Conservation (phyloP, 2,888 invertebrate genomes). For the Leucophenga montana region DNA sequence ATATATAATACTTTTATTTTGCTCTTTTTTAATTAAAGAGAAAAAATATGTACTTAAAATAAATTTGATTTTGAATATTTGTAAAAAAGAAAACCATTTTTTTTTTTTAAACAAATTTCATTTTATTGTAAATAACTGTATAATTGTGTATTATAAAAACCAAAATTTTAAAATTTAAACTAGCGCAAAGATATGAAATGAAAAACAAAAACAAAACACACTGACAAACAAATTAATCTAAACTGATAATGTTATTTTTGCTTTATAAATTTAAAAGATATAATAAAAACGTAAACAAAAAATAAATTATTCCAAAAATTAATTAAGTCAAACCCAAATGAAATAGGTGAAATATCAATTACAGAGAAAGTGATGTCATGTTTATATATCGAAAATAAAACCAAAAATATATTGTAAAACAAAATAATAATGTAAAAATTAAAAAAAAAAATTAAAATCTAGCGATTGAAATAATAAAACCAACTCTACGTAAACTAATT, state of each 20-base stretch:
- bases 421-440: constrained; percentile 63
- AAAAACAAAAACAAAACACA: constrained; percentile 36
- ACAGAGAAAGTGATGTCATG: constrained; percentile 69
- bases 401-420: constrained; percentile 49
- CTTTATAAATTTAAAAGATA: constrained; percentile 62
- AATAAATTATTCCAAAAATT: constrained; percentile 41
- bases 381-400: constrained; percentile 56
- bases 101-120: constrained; percentile 32
- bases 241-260: constrained; percentile 65
- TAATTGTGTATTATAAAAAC: constrained; percentile 65
- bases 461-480: constrained; percentile 41
- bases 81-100: constrained; percentile 33
- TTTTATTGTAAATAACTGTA: constrained; percentile 64
- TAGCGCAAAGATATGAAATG: constrained; percentile 22
- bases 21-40: constrained; percentile 13
- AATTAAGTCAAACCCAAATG: constrained; percentile 56
- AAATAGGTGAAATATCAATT: constrained; percentile 66
- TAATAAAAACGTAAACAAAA: constrained; percentile 51
- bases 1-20: constrained; percentile 47
- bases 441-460: constrained; percentile 40
- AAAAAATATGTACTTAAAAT: constrained; percentile 30
- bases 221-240: constrained; percentile 36
- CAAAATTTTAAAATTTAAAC: constrained; percentile 59
- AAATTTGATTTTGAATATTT: constrained; percentile 43
- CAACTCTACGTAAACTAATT: constrained; percentile 64